Evolutionary conservation across 1,140 invertebrate genomes (phyloP).

Genomic region (Eriocheir sinensis): DNA sequence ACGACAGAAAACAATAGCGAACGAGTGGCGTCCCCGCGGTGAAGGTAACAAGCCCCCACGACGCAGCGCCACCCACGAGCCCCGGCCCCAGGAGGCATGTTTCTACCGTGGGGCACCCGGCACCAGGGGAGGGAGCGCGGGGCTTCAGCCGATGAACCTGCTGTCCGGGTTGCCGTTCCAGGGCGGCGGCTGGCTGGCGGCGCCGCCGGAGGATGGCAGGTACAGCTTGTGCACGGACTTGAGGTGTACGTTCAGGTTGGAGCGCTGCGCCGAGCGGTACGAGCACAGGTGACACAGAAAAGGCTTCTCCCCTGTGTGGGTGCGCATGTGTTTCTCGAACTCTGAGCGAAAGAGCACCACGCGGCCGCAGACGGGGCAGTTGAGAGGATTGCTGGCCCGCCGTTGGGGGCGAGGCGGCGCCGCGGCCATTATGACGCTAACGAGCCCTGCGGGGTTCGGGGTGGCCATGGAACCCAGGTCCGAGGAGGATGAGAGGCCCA

Average conservation of each 20-base stretch:
- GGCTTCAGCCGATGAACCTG: slow-evolving; percentile 60
- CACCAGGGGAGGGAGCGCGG: not conserved
- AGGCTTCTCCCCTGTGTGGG: slow-evolving; percentile 80
- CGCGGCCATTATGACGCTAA: slow-evolving; percentile 65
- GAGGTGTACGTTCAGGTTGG: slow-evolving; percentile 78
- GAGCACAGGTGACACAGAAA: slow-evolving; percentile 81
- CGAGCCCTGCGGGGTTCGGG: slow-evolving; percentile 50
- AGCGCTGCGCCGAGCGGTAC: slow-evolving; percentile 77
- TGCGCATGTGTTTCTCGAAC: slow-evolving; percentile 80
- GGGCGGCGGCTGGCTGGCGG: slow-evolving; percentile 18
- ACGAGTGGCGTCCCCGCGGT: not conserved
- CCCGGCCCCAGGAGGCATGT: not conserved
- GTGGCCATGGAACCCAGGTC: slow-evolving; percentile 33
- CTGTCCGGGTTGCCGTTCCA: slow-evolving; percentile 60
- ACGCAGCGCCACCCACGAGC: not conserved
- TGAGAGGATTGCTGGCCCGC: slow-evolving; percentile 71
- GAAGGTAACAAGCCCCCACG: not conserved
- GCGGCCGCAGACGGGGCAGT: slow-evolving; percentile 78
- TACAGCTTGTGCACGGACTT: slow-evolving; percentile 74
- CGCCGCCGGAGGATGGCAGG: slow-evolving; percentile 27
- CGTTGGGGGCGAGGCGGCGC: slow-evolving; percentile 57
- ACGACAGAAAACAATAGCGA: not conserved
- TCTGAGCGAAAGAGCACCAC: slow-evolving; percentile 78
- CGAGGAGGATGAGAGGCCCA: slow-evolving; percentile 33
- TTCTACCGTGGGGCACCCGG: not conserved